Percentiles rank a stretch among this genome's conserved stretches.
Conservation (phyloP, 2,797 vertebrate genomes). For the Hafferia zeledoni region DNA sequence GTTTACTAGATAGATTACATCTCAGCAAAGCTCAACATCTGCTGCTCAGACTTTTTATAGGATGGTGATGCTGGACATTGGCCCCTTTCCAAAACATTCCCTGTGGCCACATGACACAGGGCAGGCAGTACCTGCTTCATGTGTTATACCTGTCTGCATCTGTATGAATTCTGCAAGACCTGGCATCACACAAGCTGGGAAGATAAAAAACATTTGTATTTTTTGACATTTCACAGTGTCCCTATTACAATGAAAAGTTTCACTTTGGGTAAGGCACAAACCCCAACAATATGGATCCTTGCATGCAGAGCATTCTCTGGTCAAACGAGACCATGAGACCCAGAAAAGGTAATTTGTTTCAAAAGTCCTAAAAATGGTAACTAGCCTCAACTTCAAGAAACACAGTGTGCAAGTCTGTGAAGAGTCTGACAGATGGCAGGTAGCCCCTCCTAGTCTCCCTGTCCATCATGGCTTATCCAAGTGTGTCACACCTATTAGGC, state of each 20-base stretch:
- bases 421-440: not conserved
- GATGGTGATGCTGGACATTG: fast-evolving
- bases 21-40: not conserved
- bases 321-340: not conserved
- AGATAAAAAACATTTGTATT: fast-evolving
- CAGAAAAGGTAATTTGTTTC: not conserved
- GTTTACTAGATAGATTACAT: not conserved
- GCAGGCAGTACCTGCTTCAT: not conserved
- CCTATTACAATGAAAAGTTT: not conserved
- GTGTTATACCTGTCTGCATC: fast-evolving
- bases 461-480: not conserved
- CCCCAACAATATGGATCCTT: not conserved
- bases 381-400: not conserved
- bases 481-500: not conserved
- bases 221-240: not conserved
- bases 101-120: not conserved
- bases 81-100: fast-evolving
- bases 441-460: not conserved
- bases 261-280: not conserved
- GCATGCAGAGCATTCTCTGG: not conserved
- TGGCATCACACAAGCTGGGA: not conserved
- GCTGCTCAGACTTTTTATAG: not conserved
- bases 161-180: not conserved
- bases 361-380: not conserved
- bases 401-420: not conserved